Base-by-base conservation (phyloP, 2,113 vertebrate genomes). In the Pterocles gutturalis region DNA sequence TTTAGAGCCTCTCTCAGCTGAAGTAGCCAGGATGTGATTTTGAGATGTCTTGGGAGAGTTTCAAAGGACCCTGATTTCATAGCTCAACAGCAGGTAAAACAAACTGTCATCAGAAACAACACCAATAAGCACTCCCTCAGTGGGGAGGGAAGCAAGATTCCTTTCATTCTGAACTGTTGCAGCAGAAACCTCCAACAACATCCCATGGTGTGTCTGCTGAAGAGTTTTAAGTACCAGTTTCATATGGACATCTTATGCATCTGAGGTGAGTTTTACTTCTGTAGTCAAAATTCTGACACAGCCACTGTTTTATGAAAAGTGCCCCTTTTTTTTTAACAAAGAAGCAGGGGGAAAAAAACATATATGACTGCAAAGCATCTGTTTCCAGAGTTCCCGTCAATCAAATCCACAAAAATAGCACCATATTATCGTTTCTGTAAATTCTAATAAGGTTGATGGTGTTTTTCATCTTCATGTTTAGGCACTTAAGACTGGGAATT, bases 391-490 rank as follows among this genome's bases (percentile, higher is more conserved):
- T 33, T 54, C 43, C 58, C 1, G 0, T 46, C 90, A 94, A 93
- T 86, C 83, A 77, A 86, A 83, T 49, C 36, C 75, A 93, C 36
- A 83, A 70, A 92, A 95, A 89, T 17, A 83, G 58, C 62, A 86
- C 15, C 3, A 2, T 61, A 70, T 65, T 89, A 86, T 31, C 0
- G 1, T 90, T 93, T 72, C 75, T 83, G 54, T 84, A 94, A 93
- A 91, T 91, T 73, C 36, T 87, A 83, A 85, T 49, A 55, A 36
- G 12, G 31, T 67, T 95, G 73, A 91, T 33, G 36, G 31, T 60
- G 91, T 90, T 95, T 95, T 79, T 77, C 46, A 53, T 83, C 38
- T 77, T 84, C 53, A 33, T 51, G 41, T 94, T 91, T 77, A 93
- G 64, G 71, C 54, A 90, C 16, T 62, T 83, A 88, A 60, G 21